Conservation (phyloP, 2,797 vertebrate species). For the Natrix natrix region DNA sequence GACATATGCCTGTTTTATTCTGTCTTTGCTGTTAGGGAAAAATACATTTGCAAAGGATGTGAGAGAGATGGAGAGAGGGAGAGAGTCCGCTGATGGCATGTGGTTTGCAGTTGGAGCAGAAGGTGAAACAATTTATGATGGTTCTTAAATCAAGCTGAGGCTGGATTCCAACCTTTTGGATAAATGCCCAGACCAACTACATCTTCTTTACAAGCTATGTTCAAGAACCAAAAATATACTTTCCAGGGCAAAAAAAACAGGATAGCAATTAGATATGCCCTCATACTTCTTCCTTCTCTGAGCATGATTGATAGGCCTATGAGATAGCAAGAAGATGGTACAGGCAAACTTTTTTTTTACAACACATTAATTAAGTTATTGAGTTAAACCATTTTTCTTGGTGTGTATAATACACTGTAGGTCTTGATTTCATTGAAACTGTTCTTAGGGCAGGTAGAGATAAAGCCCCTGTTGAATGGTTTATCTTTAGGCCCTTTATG, state of each 20-base stretch:
- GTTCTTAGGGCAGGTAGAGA: background rate
- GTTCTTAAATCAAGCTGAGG: conserved; percentile 5
- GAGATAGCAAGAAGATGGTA: background rate
- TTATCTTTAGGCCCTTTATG: background rate
- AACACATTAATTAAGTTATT: background rate
- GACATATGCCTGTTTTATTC: background rate
- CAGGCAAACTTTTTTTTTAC: background rate
- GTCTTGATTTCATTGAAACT: background rate
- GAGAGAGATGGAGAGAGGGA: background rate
- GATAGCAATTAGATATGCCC: background rate
- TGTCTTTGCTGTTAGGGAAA: background rate
- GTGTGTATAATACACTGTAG: background rate
- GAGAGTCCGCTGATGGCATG: background rate
- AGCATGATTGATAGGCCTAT: background rate
- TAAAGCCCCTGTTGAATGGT: background rate
- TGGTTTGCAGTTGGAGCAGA: background rate
- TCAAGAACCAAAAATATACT: background rate
- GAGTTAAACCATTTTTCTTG: background rate
- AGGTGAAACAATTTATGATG: conserved; percentile 11
- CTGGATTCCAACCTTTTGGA: conserved; percentile 24
- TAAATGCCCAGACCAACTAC: conserved; percentile 7
- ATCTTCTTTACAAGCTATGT: conserved; percentile 25
- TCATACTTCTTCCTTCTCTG: background rate
- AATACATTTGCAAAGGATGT: background rate
- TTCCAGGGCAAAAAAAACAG: background rate